A percentile compares a stretch with the other conserved stretches of the same genome.
Conservation (phyloP, 2,888 invertebrate species). For the Agrotis puta region DNA sequence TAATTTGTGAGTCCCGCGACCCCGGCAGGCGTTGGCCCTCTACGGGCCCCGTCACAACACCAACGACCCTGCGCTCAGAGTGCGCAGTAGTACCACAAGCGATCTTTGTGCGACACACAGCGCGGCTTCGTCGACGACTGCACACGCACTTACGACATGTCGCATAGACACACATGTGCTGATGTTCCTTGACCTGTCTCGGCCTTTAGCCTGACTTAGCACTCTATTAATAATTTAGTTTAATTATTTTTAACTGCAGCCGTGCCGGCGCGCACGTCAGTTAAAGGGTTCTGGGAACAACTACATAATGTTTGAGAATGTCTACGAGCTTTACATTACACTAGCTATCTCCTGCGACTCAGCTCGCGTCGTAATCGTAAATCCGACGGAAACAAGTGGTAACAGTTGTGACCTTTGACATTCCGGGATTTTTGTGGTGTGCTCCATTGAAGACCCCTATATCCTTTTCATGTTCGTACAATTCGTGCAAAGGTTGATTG, state of each 20-base stretch:
- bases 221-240: conserved; percentile 43
- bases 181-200: conserved; percentile 29
- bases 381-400: too few species aligned
- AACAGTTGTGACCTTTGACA: too few species aligned
- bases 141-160: neutral
- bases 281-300: neutral
- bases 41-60: too few species aligned
- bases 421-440: too few species aligned
- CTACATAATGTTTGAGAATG: neutral
- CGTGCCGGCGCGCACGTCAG: conserved; percentile 1
- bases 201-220: conserved; percentile 38
- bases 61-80: neutral
- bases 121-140: neutral
- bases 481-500: too few species aligned
- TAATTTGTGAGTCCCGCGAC: too few species aligned
- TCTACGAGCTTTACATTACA: neutral
- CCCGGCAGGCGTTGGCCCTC: too few species aligned
- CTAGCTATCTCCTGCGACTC: neutral
- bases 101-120: conserved; percentile 15
- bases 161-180: neutral
- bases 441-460: too few species aligned
- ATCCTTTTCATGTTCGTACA: too few species aligned
- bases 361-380: neutral
- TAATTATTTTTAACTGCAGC: conserved; percentile 18
- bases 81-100: neutral